Percentiles rank a stretch among this genome's conserved stretches.
phyloP scores from a whole-genome alignment of 2,113 vertebrate genomes.

The Megaptera novaeangliae region DNA sequence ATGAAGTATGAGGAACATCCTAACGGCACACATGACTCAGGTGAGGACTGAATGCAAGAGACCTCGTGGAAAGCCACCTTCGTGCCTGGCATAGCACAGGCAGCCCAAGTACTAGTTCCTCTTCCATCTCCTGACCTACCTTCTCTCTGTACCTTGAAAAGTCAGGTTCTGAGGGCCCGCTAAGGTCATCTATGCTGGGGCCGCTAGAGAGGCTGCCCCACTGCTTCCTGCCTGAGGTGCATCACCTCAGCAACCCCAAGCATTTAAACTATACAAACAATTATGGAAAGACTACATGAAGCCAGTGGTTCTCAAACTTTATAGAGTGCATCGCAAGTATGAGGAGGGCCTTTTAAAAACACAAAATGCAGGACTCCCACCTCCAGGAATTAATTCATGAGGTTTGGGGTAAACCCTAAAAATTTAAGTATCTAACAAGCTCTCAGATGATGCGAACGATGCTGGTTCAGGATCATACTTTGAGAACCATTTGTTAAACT shows the following conservation, averaged over 20 bases:
- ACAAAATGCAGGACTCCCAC: not conserved
- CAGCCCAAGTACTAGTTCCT: not conserved
- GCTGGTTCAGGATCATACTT: not conserved
- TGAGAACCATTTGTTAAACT: not conserved
- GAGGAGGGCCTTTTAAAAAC: not conserved
- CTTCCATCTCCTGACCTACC: not conserved
- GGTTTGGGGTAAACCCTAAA: not conserved
- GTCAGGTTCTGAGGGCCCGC: not conserved
- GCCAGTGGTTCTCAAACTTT: not conserved
- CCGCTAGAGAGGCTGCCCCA: not conserved
- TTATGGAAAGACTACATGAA: not conserved
- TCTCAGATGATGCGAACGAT: not conserved
- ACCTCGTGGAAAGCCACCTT: not conserved
- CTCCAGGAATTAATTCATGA: not conserved
- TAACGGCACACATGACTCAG: fast-evolving
- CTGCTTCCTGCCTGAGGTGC: not conserved
- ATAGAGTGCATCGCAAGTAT: not conserved
- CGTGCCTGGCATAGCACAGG: not conserved
- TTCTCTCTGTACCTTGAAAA: not conserved
- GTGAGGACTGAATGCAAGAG: not conserved
- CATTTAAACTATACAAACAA: not conserved
- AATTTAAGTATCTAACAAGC: not conserved
- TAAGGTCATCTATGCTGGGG: not conserved
- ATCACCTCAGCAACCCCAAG: not conserved
- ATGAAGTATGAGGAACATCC: fast-evolving